Evolutionary conservation across 2,113 vertebrate species (phyloP).

Genomic region (Corapipo altera): DNA sequence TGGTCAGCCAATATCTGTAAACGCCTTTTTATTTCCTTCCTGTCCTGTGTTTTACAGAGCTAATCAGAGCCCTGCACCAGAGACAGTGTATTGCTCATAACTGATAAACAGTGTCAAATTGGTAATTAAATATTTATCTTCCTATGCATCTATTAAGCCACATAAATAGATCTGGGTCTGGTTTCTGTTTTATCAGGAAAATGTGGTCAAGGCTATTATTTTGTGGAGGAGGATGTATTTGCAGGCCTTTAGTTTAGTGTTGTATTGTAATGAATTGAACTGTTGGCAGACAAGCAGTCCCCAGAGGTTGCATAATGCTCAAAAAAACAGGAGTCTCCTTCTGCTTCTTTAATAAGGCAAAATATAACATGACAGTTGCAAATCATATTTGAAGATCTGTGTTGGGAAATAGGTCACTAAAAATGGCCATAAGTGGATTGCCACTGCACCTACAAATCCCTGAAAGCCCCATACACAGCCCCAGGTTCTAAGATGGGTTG

Average conservation of each 20-base stretch:
- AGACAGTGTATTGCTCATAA: not conserved
- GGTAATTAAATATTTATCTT: slow-evolving; percentile 20
- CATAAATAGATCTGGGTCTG: not conserved
- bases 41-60: not conserved
- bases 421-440: not conserved
- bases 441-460: not conserved
- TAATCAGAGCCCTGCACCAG: not conserved
- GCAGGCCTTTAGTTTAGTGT: not conserved
- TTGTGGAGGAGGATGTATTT: not conserved
- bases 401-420: not conserved
- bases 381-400: not conserved
- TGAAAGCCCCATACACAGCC: not conserved
- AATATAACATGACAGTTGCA: not conserved
- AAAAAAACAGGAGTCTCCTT: not conserved
- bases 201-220: not conserved
- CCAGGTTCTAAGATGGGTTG: not conserved
- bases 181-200: not conserved
- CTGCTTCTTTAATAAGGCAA: not conserved
- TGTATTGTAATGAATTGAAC: not conserved
- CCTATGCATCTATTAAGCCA: not conserved
- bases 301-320: not conserved
- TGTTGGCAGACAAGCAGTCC: not conserved
- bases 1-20: not conserved
- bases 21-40: not conserved
- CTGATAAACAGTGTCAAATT: not conserved